Evolutionary conservation across 2,113 vertebrate genomes (phyloP).

Genomic region (Oryzias javanicus): DNA sequence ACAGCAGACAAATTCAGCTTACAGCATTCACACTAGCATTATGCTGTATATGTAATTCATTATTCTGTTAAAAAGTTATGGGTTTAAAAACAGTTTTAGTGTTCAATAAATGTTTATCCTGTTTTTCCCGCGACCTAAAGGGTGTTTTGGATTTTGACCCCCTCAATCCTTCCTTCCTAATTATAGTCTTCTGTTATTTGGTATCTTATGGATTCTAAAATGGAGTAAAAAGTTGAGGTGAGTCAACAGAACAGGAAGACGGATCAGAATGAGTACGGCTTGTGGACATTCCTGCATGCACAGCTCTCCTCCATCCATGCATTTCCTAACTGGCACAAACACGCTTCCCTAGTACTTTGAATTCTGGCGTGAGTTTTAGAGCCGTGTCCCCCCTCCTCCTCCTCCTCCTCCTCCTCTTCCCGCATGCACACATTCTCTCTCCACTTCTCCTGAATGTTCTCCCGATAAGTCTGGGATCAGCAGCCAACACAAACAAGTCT

Average conservation of each 20-base stretch:
- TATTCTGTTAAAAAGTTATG: no score
- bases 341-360: conserved; percentile 53
- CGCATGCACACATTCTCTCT: conserved; percentile 23
- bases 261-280: conserved; percentile 40
- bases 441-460: conserved; percentile 49
- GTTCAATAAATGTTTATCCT: no score
- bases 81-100: no score
- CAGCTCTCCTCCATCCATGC: conserved; percentile 29
- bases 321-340: conserved; percentile 55
- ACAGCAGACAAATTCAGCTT: no score
- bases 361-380: conserved; percentile 47
- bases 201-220: conserved; percentile 10
- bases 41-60: no score
- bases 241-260: conserved; percentile 23
- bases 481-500: conserved; percentile 75
- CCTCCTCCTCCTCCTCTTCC: not conserved
- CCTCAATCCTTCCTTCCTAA: not conserved
- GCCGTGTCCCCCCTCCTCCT: not conserved
- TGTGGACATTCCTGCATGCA: conserved; percentile 55
- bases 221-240: conserved; percentile 22
- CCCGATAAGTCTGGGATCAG: conserved; percentile 52
- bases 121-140: no score
- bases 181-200: not conserved
- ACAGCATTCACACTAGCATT: no score
- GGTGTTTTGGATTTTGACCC: no score